These are phyloP conservation scores for Leucoraja erinaceus DNA, from an alignment of 2,113 vertebrate species.

Conservation along the genomic window DNA sequence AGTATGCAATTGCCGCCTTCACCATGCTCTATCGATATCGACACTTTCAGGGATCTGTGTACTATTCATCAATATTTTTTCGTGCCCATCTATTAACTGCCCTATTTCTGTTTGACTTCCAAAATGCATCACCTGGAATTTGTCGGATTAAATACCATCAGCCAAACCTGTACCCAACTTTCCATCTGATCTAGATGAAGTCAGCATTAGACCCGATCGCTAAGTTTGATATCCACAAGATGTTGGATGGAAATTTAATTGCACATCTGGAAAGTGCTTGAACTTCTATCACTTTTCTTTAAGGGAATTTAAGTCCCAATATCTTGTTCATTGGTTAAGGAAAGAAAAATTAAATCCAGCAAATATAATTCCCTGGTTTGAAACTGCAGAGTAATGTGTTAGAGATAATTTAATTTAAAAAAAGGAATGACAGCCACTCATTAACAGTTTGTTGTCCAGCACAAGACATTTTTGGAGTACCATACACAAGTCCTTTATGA, in stretches of 20 bases:
- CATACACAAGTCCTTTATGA: constrained; percentile 35
- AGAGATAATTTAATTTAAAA: not conserved
- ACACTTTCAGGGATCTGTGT: too few species aligned
- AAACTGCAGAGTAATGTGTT: too few species aligned
- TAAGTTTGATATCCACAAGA: not conserved
- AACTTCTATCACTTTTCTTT: not conserved
- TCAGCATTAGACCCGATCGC: not conserved
- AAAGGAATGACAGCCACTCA: not conserved
- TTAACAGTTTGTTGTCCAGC: not conserved
- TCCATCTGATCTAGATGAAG: too few species aligned
- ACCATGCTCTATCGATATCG: too few species aligned
- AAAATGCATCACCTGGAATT: too few species aligned
- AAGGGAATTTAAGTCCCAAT: not conserved
- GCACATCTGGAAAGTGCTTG: not conserved
- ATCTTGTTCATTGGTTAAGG: not conserved
- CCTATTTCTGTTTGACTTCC: too few species aligned
- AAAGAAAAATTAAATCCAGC: not conserved
- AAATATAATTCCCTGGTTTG: not conserved
- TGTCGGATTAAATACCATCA: too few species aligned
- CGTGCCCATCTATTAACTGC: too few species aligned
- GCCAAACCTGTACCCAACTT: too few species aligned
- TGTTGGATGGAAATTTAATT: not conserved
- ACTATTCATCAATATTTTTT: too few species aligned
- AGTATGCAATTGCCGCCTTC: too few species aligned
- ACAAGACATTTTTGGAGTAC: not conserved